phyloP scores from a whole-genome alignment of 2,113 vertebrate species.

The Sus scrofa region DNA sequence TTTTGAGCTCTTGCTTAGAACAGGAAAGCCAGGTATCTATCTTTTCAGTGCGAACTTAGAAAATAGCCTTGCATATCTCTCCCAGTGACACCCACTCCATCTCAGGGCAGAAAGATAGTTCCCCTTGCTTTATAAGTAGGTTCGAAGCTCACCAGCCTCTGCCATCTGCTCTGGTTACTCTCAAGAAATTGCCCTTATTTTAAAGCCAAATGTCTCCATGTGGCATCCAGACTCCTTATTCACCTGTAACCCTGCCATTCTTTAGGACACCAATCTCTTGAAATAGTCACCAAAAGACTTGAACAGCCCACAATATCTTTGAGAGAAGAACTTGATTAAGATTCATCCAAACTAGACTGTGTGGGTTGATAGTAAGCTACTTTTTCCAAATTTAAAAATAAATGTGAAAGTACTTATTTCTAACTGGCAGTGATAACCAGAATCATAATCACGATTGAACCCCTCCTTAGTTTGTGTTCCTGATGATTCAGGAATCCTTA shows the following conservation, averaged over 20 bases:
- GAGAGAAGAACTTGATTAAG: conserved; percentile 38
- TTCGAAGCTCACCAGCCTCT: neutral
- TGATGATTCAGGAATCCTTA: conserved; percentile 60
- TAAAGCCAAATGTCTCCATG: conserved; percentile 20
- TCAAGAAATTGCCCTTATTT: conserved; percentile 10
- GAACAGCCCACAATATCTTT: neutral
- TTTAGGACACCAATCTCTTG: neutral
- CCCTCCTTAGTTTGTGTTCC: conserved; percentile 19
- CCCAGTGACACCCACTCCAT: neutral
- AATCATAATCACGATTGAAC: conserved; percentile 25
- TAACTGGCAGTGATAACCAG: conserved; percentile 25
- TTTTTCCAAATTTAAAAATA: conserved; percentile 61
- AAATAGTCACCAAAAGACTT: conserved; percentile 23
- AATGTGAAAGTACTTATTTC: conserved; percentile 54
- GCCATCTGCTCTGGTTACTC: neutral
- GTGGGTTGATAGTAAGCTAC: conserved; percentile 52
- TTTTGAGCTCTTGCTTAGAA: conserved; percentile 74
- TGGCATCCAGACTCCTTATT: neutral
- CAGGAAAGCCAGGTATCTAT: conserved; percentile 56
- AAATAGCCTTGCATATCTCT: conserved; percentile 31
- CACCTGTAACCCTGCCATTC: neutral
- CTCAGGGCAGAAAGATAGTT: neutral
- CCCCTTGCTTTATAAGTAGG: neutral
- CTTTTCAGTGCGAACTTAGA: conserved; percentile 61
- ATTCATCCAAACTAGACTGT: neutral